These are phyloP conservation scores for Apodemia zela DNA, from an alignment of 2,888 invertebrate genomes.

Conservation along the genomic window DNA sequence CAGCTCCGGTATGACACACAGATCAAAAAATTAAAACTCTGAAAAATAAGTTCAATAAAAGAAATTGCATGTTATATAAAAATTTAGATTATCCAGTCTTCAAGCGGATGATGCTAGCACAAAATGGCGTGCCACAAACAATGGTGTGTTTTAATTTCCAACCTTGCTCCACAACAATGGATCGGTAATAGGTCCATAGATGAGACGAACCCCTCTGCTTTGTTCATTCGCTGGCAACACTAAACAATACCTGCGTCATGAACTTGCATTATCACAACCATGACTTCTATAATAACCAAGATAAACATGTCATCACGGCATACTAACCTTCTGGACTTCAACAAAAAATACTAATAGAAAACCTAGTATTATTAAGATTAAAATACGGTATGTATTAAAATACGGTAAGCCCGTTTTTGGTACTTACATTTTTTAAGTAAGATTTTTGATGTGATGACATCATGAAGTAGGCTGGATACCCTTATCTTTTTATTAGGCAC, in stretches of 20 bases:
- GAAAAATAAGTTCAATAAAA: background rate
- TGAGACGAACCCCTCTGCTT: constrained; percentile 62
- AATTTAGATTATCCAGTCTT: background rate
- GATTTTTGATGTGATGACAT: no score
- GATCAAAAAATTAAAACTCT: background rate
- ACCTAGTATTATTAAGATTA: no score
- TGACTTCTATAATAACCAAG: background rate
- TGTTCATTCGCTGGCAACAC: constrained; percentile 49
- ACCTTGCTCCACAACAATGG: constrained; percentile 67
- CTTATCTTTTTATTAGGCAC: no score
- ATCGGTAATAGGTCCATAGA: constrained; percentile 67
- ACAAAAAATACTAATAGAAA: no score
- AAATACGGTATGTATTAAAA: no score
- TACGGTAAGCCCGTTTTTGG: no score
- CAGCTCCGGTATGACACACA: background rate
- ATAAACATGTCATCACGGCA: background rate
- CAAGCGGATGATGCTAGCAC: constrained; percentile 7
- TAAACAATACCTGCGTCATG: constrained; percentile 73
- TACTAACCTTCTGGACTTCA: no score
- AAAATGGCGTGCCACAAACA: constrained; percentile 50
- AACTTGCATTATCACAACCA: constrained; percentile 74
- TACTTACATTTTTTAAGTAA: no score
- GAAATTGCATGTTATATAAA: background rate
- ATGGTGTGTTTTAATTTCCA: constrained; percentile 77
- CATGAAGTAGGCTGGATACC: no score